These are phyloP conservation scores for Heteractis magnifica DNA, from an alignment of 92 coral and sea anemone genomes.

Conservation along the genomic window DNA sequence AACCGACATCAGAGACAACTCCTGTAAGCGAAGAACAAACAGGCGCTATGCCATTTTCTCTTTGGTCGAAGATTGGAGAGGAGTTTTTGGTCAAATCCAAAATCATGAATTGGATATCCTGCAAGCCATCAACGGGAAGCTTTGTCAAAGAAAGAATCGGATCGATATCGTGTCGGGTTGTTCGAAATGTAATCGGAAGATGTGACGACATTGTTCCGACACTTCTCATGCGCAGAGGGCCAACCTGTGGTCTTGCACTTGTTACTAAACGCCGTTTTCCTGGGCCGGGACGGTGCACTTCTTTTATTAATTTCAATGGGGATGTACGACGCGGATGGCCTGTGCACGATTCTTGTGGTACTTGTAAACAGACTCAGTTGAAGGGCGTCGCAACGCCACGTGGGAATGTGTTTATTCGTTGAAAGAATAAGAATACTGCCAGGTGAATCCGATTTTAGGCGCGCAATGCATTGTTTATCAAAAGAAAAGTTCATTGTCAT, in stretches of 20 bases:
- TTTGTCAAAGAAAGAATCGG: slow-evolving; percentile 32
- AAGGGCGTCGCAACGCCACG: slow-evolving; percentile 61
- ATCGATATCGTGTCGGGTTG: slow-evolving; percentile 18
- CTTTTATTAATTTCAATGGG: slow-evolving; percentile 44
- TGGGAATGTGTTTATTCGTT: slow-evolving; percentile 69
- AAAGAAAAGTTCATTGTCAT: neutral
- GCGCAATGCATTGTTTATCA: neutral
- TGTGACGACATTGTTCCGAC: slow-evolving; percentile 11
- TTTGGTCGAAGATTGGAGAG: slow-evolving; percentile 52
- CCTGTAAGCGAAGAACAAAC: slow-evolving; percentile 40
- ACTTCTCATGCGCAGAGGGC: neutral
- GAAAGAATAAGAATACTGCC: neutral
- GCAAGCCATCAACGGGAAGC: slow-evolving; percentile 37
- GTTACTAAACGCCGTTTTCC: neutral
- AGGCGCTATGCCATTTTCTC: slow-evolving; percentile 48
- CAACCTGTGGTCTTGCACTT: slow-evolving; percentile 2
- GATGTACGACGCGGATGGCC: slow-evolving; percentile 40
- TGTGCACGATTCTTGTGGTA: slow-evolving; percentile 63
- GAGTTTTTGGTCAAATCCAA: slow-evolving; percentile 64
- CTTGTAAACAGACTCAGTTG: slow-evolving; percentile 3
- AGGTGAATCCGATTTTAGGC: neutral
- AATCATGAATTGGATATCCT: slow-evolving; percentile 64
- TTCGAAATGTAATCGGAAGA: neutral
- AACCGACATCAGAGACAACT: slow-evolving; percentile 22
- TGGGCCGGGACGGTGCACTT: neutral